phyloP scores from a whole-genome alignment of 2,113 vertebrate genomes.

The Prinia subflava region DNA sequence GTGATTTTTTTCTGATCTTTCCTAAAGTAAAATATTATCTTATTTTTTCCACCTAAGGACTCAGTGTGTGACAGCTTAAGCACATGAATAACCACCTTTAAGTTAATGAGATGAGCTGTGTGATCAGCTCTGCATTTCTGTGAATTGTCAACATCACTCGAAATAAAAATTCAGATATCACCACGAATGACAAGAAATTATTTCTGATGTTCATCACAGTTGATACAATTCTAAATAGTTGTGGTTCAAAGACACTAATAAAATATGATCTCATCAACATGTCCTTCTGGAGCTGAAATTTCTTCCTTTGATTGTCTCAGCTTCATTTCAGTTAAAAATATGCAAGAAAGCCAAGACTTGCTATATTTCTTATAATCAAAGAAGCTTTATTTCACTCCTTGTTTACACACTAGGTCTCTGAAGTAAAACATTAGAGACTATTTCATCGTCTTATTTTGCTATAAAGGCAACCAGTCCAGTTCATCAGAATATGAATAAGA shows the following conservation, averaged over 20 bases:
- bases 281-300: neutral
- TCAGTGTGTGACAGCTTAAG: neutral
- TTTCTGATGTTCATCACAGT: neutral
- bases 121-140: neutral
- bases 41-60: neutral
- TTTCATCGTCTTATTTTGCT: neutral
- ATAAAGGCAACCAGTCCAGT: neutral
- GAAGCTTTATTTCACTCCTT: neutral
- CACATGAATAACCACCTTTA: neutral
- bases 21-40: neutral
- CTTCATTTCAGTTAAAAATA: neutral
- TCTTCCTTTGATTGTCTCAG: neutral
- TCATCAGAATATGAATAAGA: neutral
- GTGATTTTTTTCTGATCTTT: neutral
- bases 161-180: neutral
- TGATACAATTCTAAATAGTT: neutral
- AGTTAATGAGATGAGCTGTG: neutral
- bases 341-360: neutral
- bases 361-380: neutral
- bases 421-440: neutral
- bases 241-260: neutral
- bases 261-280: neutral
- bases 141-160: neutral
- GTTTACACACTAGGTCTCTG: neutral
- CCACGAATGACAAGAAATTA: neutral